A percentile compares a stretch with the other conserved stretches of the same genome.
These are phyloP conservation scores for Eulemur mongoz DNA, from an alignment of 2,797 vertebrate genomes.

Conservation along the genomic window DNA sequence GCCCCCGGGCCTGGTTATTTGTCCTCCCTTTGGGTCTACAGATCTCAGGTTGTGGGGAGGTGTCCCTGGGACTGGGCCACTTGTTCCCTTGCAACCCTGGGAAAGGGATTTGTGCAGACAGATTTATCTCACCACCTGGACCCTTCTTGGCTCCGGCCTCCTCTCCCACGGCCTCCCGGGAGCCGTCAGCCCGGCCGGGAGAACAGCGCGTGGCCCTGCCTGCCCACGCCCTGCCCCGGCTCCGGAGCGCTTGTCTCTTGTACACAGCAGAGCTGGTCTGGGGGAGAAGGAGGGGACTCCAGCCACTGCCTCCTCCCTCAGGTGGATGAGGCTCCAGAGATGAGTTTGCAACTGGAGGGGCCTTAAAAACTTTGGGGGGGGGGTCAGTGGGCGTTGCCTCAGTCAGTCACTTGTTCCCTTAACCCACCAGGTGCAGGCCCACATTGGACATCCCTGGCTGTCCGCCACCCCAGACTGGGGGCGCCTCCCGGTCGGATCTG, in stretches of 20 bases:
- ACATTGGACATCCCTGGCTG: not conserved
- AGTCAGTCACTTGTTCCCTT: not conserved
- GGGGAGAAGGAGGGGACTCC: not conserved
- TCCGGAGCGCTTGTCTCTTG: not conserved
- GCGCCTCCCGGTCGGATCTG: not conserved
- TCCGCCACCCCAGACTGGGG: not conserved
- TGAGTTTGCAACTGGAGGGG: not conserved
- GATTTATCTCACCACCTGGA: not conserved
- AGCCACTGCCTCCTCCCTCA: not conserved
- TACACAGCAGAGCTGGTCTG: not conserved
- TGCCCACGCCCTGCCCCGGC: not conserved
- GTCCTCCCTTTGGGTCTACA: not conserved
- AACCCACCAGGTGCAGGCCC: not conserved
- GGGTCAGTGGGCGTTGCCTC: not conserved
- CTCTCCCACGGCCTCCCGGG: not conserved
- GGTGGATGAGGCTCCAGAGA: not conserved
- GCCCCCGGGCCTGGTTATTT: not conserved
- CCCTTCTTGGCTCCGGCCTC: not conserved
- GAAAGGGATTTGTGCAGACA: not conserved
- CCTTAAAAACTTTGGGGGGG: not conserved
- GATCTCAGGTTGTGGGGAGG: not conserved
- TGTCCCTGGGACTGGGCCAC: not conserved
- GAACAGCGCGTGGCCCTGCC: not conserved
- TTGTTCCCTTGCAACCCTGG: not conserved
- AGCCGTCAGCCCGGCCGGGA: not conserved